phyloP scores from a whole-genome alignment of 1,140 invertebrate species.

The Charaxes varanes region DNA sequence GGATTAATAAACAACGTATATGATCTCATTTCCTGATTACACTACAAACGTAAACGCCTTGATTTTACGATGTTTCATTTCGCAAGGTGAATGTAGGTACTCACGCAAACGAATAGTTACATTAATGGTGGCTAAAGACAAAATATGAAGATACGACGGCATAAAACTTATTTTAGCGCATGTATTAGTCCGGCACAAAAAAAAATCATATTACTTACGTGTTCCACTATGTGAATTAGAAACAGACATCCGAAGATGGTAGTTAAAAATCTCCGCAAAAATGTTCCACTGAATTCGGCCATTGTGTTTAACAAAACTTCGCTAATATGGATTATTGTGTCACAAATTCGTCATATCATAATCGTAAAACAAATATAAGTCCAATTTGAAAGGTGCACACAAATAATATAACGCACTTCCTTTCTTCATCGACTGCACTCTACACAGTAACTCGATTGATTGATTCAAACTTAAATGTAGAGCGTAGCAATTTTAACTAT shows the following conservation, averaged over 20 bases:
- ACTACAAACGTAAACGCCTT: slow-evolving; percentile 25
- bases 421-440: too few relatives aligned
- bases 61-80: slow-evolving; percentile 15
- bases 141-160: neutral
- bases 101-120: slow-evolving; percentile 10
- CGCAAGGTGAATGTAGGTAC: slow-evolving; percentile 29
- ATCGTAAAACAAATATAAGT: slow-evolving; percentile 36
- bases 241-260: slow-evolving; percentile 39
- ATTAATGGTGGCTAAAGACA: neutral
- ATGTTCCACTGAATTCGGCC: slow-evolving; percentile 31
- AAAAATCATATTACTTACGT: slow-evolving; percentile 40
- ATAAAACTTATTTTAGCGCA: neutral
- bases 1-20: slow-evolving; percentile 18
- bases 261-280: slow-evolving; percentile 34
- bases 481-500: too few relatives aligned
- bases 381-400: slow-evolving; percentile 9
- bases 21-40: slow-evolving; percentile 22
- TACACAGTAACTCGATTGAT: too few relatives aligned
- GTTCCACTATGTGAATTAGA: slow-evolving; percentile 39
- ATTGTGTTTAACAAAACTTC: slow-evolving; percentile 33
- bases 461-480: too few relatives aligned
- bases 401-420: neutral
- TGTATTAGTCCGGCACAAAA: slow-evolving; percentile 29
- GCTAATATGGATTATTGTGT: slow-evolving; percentile 18
- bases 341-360: slow-evolving; percentile 48